Conservation (phyloP, 2,888 invertebrate species). For the Nysson spinosus region DNA sequence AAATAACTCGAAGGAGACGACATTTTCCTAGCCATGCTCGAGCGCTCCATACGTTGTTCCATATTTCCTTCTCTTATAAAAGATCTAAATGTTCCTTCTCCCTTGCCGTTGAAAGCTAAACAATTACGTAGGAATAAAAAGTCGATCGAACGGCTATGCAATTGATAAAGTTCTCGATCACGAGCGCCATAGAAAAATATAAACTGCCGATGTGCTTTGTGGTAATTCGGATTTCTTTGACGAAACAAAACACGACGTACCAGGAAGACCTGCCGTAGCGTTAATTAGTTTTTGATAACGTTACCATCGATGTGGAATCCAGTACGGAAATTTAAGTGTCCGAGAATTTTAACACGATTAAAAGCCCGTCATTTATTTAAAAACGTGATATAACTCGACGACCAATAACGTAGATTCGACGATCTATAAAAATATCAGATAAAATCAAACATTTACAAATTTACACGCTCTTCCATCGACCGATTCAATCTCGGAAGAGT, state of each 20-base stretch:
- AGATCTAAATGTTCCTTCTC: conserved; percentile 8
- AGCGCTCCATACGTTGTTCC: background rate
- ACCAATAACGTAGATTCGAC: conserved; percentile 21
- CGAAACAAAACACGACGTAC: conserved; percentile 36
- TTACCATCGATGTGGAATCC: conserved; percentile 43
- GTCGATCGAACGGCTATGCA: conserved; percentile 45
- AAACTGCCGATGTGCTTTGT: conserved; percentile 42
- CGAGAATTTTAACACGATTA: conserved; percentile 1
- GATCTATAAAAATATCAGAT: conserved; percentile 20
- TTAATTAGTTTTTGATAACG: conserved; percentile 47
- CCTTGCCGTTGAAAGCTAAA: conserved; percentile 31
- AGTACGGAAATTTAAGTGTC: conserved; percentile 30
- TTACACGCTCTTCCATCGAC: conserved; percentile 9
- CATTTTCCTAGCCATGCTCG: conserved; percentile 9
- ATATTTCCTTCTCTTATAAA: conserved; percentile 19
- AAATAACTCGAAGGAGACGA: conserved; percentile 34
- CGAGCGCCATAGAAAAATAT: conserved; percentile 50
- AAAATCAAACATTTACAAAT: conserved; percentile 35
- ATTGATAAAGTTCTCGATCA: conserved; percentile 43
- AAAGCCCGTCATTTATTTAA: conserved; percentile 10
- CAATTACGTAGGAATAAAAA: conserved; percentile 40
- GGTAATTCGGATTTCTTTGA: conserved; percentile 39
- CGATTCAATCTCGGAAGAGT: conserved; percentile 1
- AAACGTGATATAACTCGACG: conserved; percentile 20
- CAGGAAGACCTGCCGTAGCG: conserved; percentile 39